Base-by-base conservation (phyloP, 2,888 invertebrate species). In the Torymus auratus region DNA sequence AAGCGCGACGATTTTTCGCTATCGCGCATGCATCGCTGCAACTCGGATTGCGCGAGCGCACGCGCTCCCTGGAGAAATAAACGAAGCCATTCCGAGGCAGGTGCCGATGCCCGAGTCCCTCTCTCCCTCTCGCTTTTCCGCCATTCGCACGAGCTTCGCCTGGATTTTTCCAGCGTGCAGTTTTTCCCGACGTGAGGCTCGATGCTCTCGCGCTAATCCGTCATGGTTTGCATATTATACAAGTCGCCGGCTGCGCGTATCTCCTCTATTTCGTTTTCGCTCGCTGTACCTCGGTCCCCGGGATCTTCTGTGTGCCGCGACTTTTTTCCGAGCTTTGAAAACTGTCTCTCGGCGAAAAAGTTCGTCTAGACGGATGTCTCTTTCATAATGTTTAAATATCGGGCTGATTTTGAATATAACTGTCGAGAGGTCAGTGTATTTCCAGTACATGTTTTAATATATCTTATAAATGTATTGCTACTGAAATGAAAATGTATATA, bases 61-160 rank as follows among this genome's bases (percentile, higher is more conserved):
- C 14, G 41, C 50, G 28, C 14, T 77, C 81, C 78, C 78, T 20
- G 53, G 82, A 82, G 81, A 82, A 82, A 82, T 82, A 82, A 75
- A 75, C 75, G 64, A 74, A 78, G 78, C 73, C 67, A 67, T 70
- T 65, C 20, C 65, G 60, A 60, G 58, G 14, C 64, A 67, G 65
- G 60, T 78, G 71, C 65, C 71, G 65, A 71, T 72, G 67, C 58
- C 65, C 71, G 60, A 71, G 61, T 72, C 58, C 15, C 41, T 12
- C 72, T 15, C 17, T 41, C 67, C 17, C 41, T 41, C 41, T 64
- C 64, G 14, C 13, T 12, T 13, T 41, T 10, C n/a, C 62, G 41
- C 64, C 13, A 64, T 64, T 64, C 64, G 28, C 23, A 7, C n/a
- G 52, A 20, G 4, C 53, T 20, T 15, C n/a, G 15, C 17, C 15